phyloP scores from a whole-genome alignment of 2,888 invertebrate species.

The Liopterus haemorrhoidalis region DNA sequence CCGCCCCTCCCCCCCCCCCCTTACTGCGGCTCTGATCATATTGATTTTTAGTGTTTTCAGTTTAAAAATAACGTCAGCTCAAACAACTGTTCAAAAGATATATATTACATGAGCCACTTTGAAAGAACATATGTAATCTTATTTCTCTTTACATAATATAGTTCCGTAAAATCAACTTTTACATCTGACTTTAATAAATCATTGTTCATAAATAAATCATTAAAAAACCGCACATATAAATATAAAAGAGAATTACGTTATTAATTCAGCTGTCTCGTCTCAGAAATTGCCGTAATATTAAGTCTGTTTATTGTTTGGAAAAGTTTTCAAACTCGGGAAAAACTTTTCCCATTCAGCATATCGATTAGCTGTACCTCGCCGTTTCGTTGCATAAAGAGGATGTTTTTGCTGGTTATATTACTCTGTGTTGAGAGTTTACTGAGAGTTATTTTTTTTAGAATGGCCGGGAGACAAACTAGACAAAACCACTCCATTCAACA shows the following conservation, averaged over 20 bases:
- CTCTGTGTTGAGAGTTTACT: neutral
- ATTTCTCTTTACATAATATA: too few species aligned
- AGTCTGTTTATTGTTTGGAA: constrained; percentile 40
- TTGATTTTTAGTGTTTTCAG: too few species aligned
- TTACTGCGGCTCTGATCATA: too few species aligned
- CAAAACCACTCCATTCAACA: constrained; percentile 52
- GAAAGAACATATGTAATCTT: too few species aligned
- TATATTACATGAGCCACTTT: too few species aligned
- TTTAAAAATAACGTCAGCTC: too few species aligned
- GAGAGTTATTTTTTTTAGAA: constrained; percentile 25
- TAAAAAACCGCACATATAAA: too few species aligned
- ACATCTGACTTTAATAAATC: too few species aligned
- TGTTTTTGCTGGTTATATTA: neutral
- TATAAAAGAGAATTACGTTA: constrained; percentile 14
- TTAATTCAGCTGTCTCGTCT: constrained; percentile 14
- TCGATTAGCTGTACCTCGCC: constrained; percentile 9
- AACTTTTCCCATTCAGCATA: constrained; percentile 34
- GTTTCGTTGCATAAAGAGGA: constrained; percentile 7
- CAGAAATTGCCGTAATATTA: constrained; percentile 16
- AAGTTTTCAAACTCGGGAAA: constrained; percentile 41
- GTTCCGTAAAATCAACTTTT: too few species aligned
- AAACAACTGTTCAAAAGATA: too few species aligned
- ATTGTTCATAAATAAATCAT: too few species aligned
- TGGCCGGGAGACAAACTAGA: constrained; percentile 48
- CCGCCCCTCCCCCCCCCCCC: too few species aligned